Base-by-base conservation (phyloP, 2,888 invertebrate species). In the Dichetophora obliterata region DNA sequence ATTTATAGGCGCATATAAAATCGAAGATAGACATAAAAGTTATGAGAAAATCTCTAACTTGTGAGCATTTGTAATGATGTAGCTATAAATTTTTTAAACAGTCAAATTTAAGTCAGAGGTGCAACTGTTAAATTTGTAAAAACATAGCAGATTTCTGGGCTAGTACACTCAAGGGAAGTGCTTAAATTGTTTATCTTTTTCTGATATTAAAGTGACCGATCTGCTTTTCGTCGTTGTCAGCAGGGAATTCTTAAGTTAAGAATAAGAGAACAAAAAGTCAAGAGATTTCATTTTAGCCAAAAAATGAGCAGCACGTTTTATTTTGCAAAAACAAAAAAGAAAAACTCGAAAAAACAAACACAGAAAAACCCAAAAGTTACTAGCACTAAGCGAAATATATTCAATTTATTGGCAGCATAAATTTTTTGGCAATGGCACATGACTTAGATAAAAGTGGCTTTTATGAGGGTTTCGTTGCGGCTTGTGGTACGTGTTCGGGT, bases 371-470 rank as follows among this genome's bases (percentile, higher is more conserved):
- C 54, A 31, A 66, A 66, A 66, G 24, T 43, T 11, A n/a, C 27
- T n/a, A n/a, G 48, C 66, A 66, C n/a, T 34, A 8, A 8, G 37
- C 4, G 3, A 52, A 54, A 69, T 34, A 54, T 61, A 48, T 72
- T 72, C 72, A 59, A 72, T 72, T 72, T 72, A 72, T 72, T 72
- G 72, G 48, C 72, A 43, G 31, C 48, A 59, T 61, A 59, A 61
- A 59, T 72, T 59, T 61, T 72, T 72, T 72, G 72, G 61, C 59
- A 52, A n/a, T 31, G 63, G 52, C 48, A 73, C 63, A 50, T 72
- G 61, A 59, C 48, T 50, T n/a, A 48, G 73, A 73, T 73, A 52
- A 73, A 34, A 63, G 63, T 52, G 59, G 71, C 59, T 59, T 59
- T 59, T 71, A 34, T 57, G 37, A 71, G 71, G 71, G 37, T 71